Conservation (phyloP, 2,113 vertebrate genomes). For the Python bivittatus region DNA sequence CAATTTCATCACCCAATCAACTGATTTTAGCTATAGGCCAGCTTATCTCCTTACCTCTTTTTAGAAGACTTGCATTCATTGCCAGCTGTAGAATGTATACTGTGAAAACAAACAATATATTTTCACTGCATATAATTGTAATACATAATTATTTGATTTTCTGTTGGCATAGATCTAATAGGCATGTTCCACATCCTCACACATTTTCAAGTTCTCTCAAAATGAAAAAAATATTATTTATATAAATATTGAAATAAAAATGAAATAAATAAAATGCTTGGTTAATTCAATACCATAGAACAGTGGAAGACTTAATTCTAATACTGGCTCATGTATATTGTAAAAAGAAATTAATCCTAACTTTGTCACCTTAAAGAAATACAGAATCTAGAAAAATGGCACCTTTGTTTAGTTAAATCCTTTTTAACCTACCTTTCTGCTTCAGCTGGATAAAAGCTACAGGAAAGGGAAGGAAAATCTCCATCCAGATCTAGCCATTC, state of each 20-base stretch:
- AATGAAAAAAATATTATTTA: neutral
- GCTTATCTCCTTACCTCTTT: slow-evolving; percentile 39
- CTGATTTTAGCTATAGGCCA: neutral
- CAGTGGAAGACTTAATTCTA: neutral
- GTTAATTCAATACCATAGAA: neutral
- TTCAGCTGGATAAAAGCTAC: slow-evolving; percentile 58
- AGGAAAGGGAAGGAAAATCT: slow-evolving; percentile 51
- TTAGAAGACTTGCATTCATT: slow-evolving; percentile 37
- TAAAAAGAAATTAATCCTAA: neutral
- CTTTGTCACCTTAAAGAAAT: neutral
- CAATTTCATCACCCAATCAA: neutral
- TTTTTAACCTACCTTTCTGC: slow-evolving; percentile 63
- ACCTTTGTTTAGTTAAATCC: neutral
- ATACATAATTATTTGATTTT: neutral
- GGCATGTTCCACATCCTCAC: neutral
- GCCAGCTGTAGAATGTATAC: slow-evolving; percentile 36
- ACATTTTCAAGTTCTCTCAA: neutral
- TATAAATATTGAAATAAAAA: neutral
- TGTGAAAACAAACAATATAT: slow-evolving; percentile 33
- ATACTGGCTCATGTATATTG: neutral
- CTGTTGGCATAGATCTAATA: neutral
- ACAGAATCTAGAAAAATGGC: neutral
- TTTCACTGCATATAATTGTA: neutral
- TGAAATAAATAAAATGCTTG: neutral
- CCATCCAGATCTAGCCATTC: slow-evolving; percentile 77